Evolutionary conservation across 2,888 invertebrate genomes (phyloP).

Genomic region (Dicyrtomina minuta): DNA sequence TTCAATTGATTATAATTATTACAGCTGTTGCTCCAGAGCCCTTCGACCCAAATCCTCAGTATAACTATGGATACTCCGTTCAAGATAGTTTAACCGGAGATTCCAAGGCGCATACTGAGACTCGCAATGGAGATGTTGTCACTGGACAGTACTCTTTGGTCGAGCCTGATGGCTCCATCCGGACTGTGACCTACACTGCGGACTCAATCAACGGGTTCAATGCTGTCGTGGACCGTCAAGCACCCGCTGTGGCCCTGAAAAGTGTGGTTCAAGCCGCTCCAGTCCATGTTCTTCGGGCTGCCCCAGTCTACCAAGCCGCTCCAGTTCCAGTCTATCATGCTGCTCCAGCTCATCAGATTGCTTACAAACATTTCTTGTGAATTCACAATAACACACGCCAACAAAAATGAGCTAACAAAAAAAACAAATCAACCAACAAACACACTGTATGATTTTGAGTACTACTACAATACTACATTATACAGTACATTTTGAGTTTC

Average conservation of each 20-base stretch:
- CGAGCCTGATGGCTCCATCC: constrained; percentile 32
- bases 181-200: constrained; percentile 33
- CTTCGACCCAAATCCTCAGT: constrained; percentile 42
- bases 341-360: constrained; percentile 14
- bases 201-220: constrained; percentile 31
- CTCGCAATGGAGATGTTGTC: constrained; percentile 29
- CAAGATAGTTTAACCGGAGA: constrained; percentile 38
- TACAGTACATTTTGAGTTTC: no score
- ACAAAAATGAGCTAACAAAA: no score
- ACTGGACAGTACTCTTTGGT: constrained; percentile 30
- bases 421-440: no score
- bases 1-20: neutral
- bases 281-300: constrained; percentile 14
- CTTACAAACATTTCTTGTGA: neutral
- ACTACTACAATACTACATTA: no score
- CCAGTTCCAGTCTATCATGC: constrained; percentile 11
- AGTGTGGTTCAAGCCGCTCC: neutral
- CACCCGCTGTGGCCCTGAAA: neutral
- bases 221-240: constrained; percentile 27
- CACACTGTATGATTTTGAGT: no score
- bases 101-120: constrained; percentile 28
- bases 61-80: constrained; percentile 37
- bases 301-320: constrained; percentile 3
- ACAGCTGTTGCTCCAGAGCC: constrained; percentile 35
- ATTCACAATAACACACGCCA: no score